Conservation (phyloP, 2,888 invertebrate species). For the Selenia dentaria region DNA sequence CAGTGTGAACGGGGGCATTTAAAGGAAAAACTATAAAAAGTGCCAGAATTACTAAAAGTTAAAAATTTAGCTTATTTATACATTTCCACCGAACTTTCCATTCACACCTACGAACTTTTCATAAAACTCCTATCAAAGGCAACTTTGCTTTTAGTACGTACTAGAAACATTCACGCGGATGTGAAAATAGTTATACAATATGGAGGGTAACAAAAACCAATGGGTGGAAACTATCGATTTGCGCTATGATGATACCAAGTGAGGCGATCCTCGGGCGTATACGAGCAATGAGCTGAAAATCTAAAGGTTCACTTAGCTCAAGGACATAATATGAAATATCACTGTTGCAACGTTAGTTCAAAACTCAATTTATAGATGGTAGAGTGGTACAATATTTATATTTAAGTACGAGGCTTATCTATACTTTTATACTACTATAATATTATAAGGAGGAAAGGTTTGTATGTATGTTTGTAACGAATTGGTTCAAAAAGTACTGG, state of each 20-base stretch:
- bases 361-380: no score
- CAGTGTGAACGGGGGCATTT: background rate
- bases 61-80: no score
- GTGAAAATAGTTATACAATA: constrained; percentile 28
- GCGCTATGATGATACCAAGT: constrained; percentile 13
- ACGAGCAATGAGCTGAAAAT: constrained; percentile 8
- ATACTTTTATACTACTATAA: no score
- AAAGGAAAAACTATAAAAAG: background rate
- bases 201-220: constrained; percentile 28
- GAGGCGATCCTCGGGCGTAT: constrained; percentile 11
- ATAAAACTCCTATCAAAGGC: constrained; percentile 30
- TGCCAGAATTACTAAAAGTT: background rate
- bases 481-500: no score
- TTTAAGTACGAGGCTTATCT: no score
- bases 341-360: no score
- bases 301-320: background rate
- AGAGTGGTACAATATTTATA: no score
- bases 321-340: background rate
- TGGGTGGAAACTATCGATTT: constrained; percentile 28
- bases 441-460: no score
- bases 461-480: no score
- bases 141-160: constrained; percentile 28
- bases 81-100: constrained; percentile 1
- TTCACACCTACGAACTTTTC: constrained; percentile 20
- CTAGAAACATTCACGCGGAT: constrained; percentile 30